These are phyloP conservation scores for Meteorus sp. DNA, from an alignment of 1,140 invertebrate genomes.

Conservation along the genomic window DNA sequence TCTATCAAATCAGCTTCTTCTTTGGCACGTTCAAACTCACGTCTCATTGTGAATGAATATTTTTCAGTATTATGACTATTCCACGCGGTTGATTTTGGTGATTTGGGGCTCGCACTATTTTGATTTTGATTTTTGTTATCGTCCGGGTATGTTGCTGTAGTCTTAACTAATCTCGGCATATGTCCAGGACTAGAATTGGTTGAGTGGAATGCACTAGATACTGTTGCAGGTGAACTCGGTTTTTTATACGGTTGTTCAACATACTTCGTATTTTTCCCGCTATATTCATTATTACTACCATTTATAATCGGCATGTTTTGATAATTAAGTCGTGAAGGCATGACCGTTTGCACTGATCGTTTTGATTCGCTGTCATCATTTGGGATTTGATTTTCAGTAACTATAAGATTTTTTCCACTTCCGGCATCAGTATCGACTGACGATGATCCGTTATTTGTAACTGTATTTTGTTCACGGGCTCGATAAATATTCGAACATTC, in stretches of 20 bases:
- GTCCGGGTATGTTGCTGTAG: constrained; percentile 1
- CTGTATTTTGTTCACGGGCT: constrained; percentile 58
- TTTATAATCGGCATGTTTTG: constrained; percentile 46
- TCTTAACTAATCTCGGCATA: constrained; percentile 36
- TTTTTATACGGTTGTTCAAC: constrained; percentile 66
- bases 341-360: constrained; percentile 64
- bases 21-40: constrained; percentile 86
- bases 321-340: constrained; percentile 58
- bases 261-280: constrained; percentile 48
- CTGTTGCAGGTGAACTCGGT: constrained; percentile 72
- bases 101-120: constrained; percentile 55
- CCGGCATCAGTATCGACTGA: constrained; percentile 45
- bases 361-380: constrained; percentile 52
- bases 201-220: constrained; percentile 51
- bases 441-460: constrained; percentile 39
- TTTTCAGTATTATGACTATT: constrained; percentile 75
- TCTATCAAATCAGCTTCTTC: constrained; percentile 87
- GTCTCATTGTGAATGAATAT: constrained; percentile 87
- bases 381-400: constrained; percentile 46
- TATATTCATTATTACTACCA: constrained; percentile 55
- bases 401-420: constrained; percentile 28
- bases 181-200: constrained; percentile 49
- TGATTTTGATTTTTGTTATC: constrained; percentile 38
- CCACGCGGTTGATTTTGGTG: constrained; percentile 65
- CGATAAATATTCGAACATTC: constrained; percentile 72